Conservation (phyloP, 1,140 invertebrate species). For the Aphis gossypii region DNA sequence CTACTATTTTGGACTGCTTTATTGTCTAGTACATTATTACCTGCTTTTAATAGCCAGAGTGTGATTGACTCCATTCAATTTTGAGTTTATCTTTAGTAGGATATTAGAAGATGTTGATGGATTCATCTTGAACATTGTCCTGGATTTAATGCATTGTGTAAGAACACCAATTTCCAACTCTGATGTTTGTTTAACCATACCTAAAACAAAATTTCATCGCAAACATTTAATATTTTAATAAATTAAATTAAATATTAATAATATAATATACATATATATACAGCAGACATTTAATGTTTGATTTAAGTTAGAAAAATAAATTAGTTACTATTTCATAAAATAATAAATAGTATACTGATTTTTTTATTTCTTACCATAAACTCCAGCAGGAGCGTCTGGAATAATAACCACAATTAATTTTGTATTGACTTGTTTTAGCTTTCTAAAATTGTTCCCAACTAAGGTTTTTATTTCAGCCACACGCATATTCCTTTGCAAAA, state of each 20-base stretch:
- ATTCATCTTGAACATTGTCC: constrained; percentile 67
- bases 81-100: constrained; percentile 84
- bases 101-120: constrained; percentile 73
- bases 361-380: constrained; percentile 33
- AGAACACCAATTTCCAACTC: constrained; percentile 78
- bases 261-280: too few relatives aligned
- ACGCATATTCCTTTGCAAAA: not conserved
- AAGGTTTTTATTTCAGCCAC: not conserved
- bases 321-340: not conserved
- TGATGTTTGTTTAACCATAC: constrained; percentile 75
- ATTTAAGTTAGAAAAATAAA: not conserved
- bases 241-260: too few relatives aligned
- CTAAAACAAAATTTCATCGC: constrained; percentile 61
- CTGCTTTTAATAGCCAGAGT: constrained; percentile 58
- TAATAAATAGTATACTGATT: not conserved
- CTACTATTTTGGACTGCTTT: too few relatives aligned
- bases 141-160: constrained; percentile 81
- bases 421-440: constrained; percentile 8
- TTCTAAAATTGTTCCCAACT: not conserved
- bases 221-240: not conserved
- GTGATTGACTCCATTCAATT: constrained; percentile 86
- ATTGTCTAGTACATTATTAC: not conserved
- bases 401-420: constrained; percentile 69
- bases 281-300: too few relatives aligned
- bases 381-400: constrained; percentile 61